phyloP scores from a whole-genome alignment of 2,113 vertebrate genomes.

The Pteropus alecto region DNA sequence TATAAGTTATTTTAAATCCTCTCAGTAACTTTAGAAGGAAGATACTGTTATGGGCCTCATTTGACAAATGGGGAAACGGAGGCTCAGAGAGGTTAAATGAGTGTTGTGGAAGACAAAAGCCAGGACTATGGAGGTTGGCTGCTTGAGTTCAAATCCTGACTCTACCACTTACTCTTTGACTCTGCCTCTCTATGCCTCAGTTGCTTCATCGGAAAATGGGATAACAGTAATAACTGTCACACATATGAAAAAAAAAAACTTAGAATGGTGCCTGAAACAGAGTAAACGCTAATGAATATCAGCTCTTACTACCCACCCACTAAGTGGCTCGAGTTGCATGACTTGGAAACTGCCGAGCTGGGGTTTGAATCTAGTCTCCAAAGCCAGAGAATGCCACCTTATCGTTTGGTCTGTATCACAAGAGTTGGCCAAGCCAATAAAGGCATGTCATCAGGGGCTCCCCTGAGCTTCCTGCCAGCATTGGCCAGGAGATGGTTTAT shows the following conservation, averaged over 20 bases:
- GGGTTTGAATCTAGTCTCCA: neutral
- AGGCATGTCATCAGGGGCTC: neutral
- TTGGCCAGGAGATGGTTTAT: neutral
- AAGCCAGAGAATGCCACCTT: neutral
- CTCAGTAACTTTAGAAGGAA: neutral
- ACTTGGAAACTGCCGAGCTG: neutral
- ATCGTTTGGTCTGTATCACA: neutral
- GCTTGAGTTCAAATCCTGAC: neutral
- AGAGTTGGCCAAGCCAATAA: neutral
- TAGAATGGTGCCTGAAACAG: neutral
- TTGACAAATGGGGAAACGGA: neutral
- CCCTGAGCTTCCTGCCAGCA: neutral
- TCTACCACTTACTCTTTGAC: neutral
- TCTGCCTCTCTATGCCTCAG: neutral
- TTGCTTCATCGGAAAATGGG: neutral
- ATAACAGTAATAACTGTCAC: neutral
- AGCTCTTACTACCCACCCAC: neutral
- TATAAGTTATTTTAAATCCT: neutral
- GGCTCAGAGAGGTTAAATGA: neutral
- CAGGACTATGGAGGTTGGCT: neutral
- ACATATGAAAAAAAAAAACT: neutral
- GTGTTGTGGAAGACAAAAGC: neutral
- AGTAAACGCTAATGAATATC: fast-evolving
- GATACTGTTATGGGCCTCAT: neutral
- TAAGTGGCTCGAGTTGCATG: neutral